These are phyloP conservation scores for Oophaga pumilio DNA, from an alignment of 2,113 vertebrate species.

Conservation along the genomic window DNA sequence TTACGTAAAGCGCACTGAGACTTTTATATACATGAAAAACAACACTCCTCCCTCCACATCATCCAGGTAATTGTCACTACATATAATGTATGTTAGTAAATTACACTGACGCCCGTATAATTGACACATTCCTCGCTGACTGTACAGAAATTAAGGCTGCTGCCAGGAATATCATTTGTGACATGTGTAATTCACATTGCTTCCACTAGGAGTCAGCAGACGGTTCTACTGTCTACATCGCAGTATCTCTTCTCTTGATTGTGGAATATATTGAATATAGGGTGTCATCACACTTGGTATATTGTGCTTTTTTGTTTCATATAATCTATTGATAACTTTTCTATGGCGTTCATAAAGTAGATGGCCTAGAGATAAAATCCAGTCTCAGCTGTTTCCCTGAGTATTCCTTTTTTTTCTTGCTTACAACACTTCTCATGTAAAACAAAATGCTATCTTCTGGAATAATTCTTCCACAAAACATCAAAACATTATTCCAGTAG, in stretches of 20 bases:
- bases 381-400: too few relatives aligned
- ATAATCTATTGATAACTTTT: background rate
- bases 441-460: too few relatives aligned
- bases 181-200: background rate
- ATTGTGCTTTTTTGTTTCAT: background rate
- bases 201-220: background rate
- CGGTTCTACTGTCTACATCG: background rate
- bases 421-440: too few relatives aligned
- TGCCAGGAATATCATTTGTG: background rate
- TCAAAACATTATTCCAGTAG: too few relatives aligned
- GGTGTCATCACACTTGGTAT: background rate
- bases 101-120: slow-evolving; percentile 11
- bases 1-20: background rate
- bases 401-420: too few relatives aligned
- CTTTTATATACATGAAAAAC: slow-evolving; percentile 21
- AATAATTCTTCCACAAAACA: too few relatives aligned
- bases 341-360: background rate
- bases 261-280: background rate
- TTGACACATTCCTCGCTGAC: background rate
- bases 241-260: background rate
- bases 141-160: background rate
- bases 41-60: slow-evolving; percentile 23
- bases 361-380: too few relatives aligned
- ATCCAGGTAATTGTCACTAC: slow-evolving; percentile 9
- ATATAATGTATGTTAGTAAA: background rate